phyloP scores from a whole-genome alignment of 2,888 invertebrate species.

The Agrilus cyanescens region DNA sequence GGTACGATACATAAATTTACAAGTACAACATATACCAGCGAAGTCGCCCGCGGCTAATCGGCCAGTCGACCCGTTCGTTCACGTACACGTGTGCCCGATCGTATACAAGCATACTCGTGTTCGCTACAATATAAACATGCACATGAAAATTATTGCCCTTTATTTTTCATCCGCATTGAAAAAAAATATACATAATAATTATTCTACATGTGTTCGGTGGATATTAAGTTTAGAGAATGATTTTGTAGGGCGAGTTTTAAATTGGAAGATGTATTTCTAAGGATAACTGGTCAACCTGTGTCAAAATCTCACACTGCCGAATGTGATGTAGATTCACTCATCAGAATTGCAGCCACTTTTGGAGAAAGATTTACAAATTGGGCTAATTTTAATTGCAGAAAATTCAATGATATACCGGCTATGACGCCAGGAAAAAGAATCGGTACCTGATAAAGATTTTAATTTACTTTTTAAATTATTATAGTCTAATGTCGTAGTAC shows the following conservation, averaged over 20 bases:
- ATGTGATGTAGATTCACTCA: constrained; percentile 51
- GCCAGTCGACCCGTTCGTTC: no score
- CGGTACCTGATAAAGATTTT: constrained; percentile 6
- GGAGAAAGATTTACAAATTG: constrained; percentile 47
- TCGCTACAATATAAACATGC: no score
- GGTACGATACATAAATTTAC: no score
- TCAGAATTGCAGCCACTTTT: constrained; percentile 46
- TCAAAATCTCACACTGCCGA: constrained; percentile 52
- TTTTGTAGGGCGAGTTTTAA: constrained; percentile 34
- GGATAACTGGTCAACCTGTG: constrained; percentile 39
- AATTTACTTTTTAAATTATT: no score
- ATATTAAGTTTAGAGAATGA: background rate
- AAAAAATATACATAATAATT: background rate
- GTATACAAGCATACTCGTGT: no score
- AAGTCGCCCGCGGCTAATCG: no score
- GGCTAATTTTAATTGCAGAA: constrained; percentile 34
- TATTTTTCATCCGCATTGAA: no score
- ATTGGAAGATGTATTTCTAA: constrained; percentile 42
- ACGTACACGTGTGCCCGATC: no score
- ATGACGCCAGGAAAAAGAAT: constrained; percentile 16
- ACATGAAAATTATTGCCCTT: no score
- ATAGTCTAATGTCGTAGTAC: no score
- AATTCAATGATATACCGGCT: constrained; percentile 27
- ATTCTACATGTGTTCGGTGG: background rate
- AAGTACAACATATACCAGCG: no score